Conservation (phyloP, 2,888 invertebrate genomes). For the Mechanitis messenoides region DNA sequence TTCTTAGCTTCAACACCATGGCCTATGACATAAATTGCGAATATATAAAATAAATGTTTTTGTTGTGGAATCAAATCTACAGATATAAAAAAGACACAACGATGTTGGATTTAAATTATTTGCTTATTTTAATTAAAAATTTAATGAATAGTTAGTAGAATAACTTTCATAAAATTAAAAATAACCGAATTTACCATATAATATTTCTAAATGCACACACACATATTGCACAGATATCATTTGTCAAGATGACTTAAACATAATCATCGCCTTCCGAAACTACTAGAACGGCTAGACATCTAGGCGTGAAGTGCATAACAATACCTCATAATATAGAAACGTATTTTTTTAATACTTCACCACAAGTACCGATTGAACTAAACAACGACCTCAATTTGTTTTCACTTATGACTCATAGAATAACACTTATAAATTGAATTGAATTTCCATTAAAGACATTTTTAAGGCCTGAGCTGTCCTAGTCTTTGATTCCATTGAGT, state of each 20-base stretch:
- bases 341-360: neutral
- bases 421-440: neutral
- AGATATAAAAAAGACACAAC: no score
- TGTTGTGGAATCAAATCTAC: no score
- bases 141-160: no score
- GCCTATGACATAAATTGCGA: neutral
- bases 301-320: neutral
- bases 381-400: neutral
- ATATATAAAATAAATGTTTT: neutral
- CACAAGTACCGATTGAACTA: neutral
- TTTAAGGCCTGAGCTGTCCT: neutral
- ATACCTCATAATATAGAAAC: neutral
- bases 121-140: no score
- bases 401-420: conserved; percentile 1
- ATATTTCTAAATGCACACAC: no score
- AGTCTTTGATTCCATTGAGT: no score
- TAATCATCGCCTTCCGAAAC: no score
- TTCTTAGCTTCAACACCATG: conserved; percentile 34
- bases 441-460: neutral
- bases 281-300: neutral
- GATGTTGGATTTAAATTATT: no score
- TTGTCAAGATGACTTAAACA: no score
- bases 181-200: no score
- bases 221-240: no score
- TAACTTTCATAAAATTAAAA: no score